A percentile compares a stretch with the other conserved stretches of the same genome.
These are phyloP conservation scores for Promerops cafer DNA, from an alignment of 2,113 vertebrate genomes.

Conservation along the genomic window DNA sequence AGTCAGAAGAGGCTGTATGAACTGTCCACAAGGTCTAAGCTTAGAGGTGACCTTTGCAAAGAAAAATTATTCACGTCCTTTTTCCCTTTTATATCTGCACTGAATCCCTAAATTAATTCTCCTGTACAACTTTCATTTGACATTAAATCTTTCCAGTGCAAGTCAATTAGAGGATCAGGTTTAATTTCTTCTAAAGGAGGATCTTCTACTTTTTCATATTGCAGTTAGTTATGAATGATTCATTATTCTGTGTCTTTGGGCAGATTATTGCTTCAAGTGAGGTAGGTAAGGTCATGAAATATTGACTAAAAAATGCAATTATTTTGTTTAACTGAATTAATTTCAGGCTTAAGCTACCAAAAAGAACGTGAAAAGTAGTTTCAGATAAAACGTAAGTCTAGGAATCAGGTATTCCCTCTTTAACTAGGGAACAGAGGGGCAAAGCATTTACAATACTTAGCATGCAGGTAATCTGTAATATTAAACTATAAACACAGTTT, in stretches of 20 bases:
- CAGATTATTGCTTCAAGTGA: background rate
- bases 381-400: background rate
- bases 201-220: background rate
- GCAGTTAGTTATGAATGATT: background rate
- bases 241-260: background rate
- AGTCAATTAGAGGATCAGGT: background rate
- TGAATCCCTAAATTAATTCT: background rate
- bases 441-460: background rate
- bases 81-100: background rate
- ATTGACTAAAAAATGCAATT: background rate
- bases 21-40: background rate
- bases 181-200: background rate
- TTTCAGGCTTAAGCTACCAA: background rate
- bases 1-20: background rate
- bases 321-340: background rate
- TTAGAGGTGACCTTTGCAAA: background rate
- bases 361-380: background rate
- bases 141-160: background rate
- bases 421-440: background rate
- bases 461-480: background rate
- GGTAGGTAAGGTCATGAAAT: background rate
- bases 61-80: background rate
- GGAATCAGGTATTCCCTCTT: background rate
- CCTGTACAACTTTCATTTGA: background rate
- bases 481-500: background rate